A percentile compares a stretch with the other conserved stretches of the same genome.
These are phyloP conservation scores for Meriones unguiculatus DNA, from an alignment of 2,113 vertebrate genomes.

Conservation along the genomic window DNA sequence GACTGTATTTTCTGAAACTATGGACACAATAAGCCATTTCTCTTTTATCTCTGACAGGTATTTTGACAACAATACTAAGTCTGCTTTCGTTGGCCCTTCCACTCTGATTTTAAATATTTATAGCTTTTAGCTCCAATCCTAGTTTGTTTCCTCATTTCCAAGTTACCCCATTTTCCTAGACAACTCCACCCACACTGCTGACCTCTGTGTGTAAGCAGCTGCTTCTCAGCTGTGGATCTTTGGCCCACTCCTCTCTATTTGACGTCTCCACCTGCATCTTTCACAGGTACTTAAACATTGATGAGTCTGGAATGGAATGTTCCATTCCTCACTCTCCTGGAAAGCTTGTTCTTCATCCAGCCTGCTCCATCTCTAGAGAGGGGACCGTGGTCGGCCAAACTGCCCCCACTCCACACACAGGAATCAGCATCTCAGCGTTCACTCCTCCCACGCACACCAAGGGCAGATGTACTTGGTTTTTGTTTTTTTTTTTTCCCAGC, in stretches of 20 bases:
- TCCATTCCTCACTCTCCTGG: not conserved
- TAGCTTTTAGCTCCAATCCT: not conserved
- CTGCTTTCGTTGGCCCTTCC: not conserved
- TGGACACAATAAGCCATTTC: not conserved
- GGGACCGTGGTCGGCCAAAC: not conserved
- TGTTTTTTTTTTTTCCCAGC: not conserved
- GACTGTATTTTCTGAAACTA: not conserved
- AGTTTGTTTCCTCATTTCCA: not conserved
- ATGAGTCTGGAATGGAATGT: not conserved
- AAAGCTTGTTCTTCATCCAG: not conserved
- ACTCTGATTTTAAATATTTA: not conserved
- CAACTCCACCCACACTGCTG: not conserved
- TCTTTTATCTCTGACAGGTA: not conserved
- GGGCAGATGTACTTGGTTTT: not conserved
- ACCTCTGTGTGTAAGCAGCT: not conserved
- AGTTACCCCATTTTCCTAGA: not conserved
- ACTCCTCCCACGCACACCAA: not conserved
- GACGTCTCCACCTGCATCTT: not conserved
- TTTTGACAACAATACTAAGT: not conserved
- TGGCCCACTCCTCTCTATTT: not conserved
- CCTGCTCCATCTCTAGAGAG: not conserved
- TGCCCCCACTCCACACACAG: no score
- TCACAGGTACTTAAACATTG: constrained; percentile 41
- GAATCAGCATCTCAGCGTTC: not conserved
- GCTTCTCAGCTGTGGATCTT: not conserved